Conservation (phyloP, 2,113 vertebrate genomes). For the Antechinus stuartii region DNA sequence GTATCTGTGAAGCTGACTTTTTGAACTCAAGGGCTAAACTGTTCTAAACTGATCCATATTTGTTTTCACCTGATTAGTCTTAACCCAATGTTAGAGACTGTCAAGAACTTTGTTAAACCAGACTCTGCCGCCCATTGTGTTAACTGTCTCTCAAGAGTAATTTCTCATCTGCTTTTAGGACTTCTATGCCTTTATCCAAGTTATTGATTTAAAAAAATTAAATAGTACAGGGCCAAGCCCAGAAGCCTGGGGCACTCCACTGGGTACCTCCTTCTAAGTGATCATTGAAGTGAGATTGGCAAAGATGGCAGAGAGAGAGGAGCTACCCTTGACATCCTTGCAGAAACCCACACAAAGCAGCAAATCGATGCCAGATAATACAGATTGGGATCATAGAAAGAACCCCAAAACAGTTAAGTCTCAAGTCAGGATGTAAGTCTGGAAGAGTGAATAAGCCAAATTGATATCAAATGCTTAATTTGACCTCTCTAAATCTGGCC, state of each 20-base stretch:
- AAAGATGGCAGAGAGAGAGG: neutral
- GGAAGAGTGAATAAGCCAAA: neutral
- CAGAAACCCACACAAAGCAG: neutral
- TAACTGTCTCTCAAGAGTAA: neutral
- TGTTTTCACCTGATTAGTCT: neutral
- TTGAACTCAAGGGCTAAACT: neutral
- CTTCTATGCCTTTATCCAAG: neutral
- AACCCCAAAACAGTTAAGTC: too few species aligned
- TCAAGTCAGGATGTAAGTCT: neutral
- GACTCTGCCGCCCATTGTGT: neutral
- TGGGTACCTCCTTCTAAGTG: neutral
- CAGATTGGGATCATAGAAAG: neutral
- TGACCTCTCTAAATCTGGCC: neutral
- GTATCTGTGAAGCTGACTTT: neutral
- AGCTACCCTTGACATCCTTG: neutral
- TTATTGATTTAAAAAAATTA: neutral
- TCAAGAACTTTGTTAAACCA: neutral
- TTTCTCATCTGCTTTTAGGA: neutral
- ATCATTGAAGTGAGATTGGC: neutral
- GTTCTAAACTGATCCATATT: neutral
- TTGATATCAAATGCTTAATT: neutral
- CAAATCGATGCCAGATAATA: neutral
- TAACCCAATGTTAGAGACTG: neutral
- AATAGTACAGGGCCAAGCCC: neutral
- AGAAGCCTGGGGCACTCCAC: neutral